phyloP scores from a whole-genome alignment of 2,113 vertebrate genomes.

The Cromileptes altivelis region DNA sequence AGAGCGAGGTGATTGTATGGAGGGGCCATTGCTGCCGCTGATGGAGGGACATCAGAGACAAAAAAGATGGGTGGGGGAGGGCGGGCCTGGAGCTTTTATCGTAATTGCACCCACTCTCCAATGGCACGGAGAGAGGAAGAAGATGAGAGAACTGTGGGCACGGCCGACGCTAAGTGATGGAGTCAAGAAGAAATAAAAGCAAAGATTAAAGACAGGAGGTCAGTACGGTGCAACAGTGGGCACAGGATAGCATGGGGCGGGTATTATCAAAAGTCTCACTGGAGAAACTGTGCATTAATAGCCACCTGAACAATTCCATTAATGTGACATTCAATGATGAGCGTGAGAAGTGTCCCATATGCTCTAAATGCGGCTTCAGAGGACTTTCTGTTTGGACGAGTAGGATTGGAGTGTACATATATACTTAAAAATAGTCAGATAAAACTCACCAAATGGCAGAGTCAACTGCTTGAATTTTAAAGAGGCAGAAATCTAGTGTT shows the following conservation, averaged over 20 bases:
- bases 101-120: slow-evolving; percentile 70
- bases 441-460: neutral
- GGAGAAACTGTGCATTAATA: neutral
- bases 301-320: neutral
- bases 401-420: neutral
- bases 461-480: slow-evolving; percentile 15
- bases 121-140: slow-evolving; percentile 43
- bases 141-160: slow-evolving; percentile 34
- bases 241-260: neutral
- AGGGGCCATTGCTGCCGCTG: slow-evolving; percentile 10
- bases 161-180: slow-evolving; percentile 42
- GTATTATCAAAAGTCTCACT: neutral
- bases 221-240: neutral
- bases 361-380: neutral
- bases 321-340: neutral
- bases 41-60: slow-evolving; percentile 34
- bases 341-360: neutral
- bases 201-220: slow-evolving; percentile 41
- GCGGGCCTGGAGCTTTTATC: slow-evolving; percentile 76
- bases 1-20: slow-evolving; percentile 40
- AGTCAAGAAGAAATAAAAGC: slow-evolving; percentile 52
- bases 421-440: neutral
- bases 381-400: neutral
- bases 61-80: slow-evolving; percentile 31
- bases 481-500: slow-evolving; percentile 12